phyloP scores from a whole-genome alignment of 2,888 invertebrate species.

The Magallana nippona region DNA sequence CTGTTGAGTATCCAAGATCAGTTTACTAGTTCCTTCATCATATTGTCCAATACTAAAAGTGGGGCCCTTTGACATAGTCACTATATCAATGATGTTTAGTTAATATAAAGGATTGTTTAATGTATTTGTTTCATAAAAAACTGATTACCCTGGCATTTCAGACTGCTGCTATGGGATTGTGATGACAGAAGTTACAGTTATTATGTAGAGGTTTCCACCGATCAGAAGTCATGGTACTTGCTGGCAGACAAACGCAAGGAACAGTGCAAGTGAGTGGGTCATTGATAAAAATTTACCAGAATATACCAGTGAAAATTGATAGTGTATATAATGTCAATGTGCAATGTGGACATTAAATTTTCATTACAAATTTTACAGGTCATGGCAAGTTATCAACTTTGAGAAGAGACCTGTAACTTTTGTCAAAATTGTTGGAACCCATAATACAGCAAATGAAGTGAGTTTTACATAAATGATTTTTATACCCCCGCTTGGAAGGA shows the following conservation, averaged over 20 bases:
- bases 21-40: too few species aligned
- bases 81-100: too few species aligned
- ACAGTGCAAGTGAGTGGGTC: slow-evolving; percentile 83
- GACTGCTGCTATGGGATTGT: slow-evolving; percentile 97
- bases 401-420: slow-evolving; percentile 92
- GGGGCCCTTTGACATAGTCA: too few species aligned
- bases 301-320: too few species aligned
- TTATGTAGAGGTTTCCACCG: slow-evolving; percentile 81
- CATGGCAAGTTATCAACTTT: slow-evolving; percentile 96
- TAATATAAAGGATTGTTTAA: too few species aligned
- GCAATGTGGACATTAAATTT: not conserved
- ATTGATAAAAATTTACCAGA: not conserved
- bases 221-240: slow-evolving; percentile 82
- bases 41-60: too few species aligned
- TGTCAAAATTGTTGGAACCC: slow-evolving; percentile 96
- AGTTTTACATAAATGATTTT: slow-evolving; percentile 37
- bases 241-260: slow-evolving; percentile 93
- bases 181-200: slow-evolving; percentile 82
- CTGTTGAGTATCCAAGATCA: too few species aligned
- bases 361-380: slow-evolving; percentile 81
- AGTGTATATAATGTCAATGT: not conserved
- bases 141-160: slow-evolving; percentile 67
- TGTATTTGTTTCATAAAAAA: too few species aligned
- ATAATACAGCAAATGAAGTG: slow-evolving; percentile 97
- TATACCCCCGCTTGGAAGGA: too few species aligned